phyloP scores from a whole-genome alignment of 2,888 invertebrate genomes.

The Eurytoma californica region DNA sequence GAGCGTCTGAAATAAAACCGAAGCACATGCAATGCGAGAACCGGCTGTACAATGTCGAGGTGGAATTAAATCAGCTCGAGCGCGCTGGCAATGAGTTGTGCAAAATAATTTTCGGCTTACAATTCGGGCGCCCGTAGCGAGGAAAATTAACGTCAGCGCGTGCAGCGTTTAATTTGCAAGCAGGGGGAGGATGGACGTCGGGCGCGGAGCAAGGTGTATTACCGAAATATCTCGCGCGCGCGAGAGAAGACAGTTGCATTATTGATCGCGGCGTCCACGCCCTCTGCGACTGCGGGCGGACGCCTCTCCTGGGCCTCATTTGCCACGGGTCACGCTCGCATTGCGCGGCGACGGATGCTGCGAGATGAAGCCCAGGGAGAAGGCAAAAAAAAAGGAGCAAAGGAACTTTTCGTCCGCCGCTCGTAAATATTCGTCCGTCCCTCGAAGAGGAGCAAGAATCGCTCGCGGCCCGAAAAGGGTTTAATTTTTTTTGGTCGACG shows the following conservation, averaged over 20 bases:
- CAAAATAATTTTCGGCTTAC: too few species aligned
- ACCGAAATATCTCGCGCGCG: conserved; percentile 52
- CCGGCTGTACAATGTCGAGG: too few species aligned
- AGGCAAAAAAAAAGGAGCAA: neutral
- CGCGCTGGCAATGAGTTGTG: too few species aligned
- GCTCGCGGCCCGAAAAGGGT: conserved; percentile 71
- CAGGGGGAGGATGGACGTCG: neutral
- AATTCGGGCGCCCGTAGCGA: too few species aligned
- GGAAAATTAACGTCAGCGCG: too few species aligned
- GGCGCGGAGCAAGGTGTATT: conserved; percentile 38
- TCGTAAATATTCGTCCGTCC: conserved; percentile 71
- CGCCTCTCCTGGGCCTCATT: conserved; percentile 58
- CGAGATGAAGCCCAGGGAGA: conserved; percentile 17
- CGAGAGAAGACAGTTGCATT: conserved; percentile 48
- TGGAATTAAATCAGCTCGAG: too few species aligned
- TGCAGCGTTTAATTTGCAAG: too few species aligned
- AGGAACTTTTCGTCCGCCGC: conserved; percentile 51
- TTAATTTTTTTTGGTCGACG: conserved; percentile 62
- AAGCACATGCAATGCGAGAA: too few species aligned
- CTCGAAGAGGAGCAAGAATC: conserved; percentile 61
- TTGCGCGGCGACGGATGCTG: conserved; percentile 1
- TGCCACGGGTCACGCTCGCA: conserved; percentile 24
- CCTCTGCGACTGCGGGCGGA: conserved; percentile 40
- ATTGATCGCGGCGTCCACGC: conserved; percentile 57
- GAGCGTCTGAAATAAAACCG: too few species aligned